These are phyloP conservation scores for Armadillidium nasatum DNA, from an alignment of 1,140 invertebrate genomes.

Conservation along the genomic window DNA sequence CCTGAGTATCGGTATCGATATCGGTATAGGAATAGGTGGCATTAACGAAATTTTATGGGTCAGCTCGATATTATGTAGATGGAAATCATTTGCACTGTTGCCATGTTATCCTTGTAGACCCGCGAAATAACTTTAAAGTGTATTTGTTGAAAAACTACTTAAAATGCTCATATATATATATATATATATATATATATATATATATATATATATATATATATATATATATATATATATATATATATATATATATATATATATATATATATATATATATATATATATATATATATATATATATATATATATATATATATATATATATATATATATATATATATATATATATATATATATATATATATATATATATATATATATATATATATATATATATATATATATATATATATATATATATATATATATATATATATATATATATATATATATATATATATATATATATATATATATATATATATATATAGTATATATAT, in stretches of 20 bases:
- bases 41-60: no score
- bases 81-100: no score
- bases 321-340: background rate
- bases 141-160: background rate
- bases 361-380: conserved; percentile 19
- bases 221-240: conserved; percentile 6
- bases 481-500: no score
- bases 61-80: no score
- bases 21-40: no score
- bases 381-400: conserved; percentile 27
- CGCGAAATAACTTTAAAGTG: no score
- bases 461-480: background rate
- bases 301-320: background rate
- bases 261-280: no score
- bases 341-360: conserved; percentile 1
- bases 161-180: background rate
- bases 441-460: background rate
- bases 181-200: conserved; percentile 8
- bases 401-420: background rate
- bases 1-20: no score
- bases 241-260: no score
- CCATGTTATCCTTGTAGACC: no score
- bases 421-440: conserved; percentile 11
- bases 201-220: conserved; percentile 14
- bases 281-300: no score